phyloP scores from a whole-genome alignment of 2,113 vertebrate genomes.

The Lates calcarifer region DNA sequence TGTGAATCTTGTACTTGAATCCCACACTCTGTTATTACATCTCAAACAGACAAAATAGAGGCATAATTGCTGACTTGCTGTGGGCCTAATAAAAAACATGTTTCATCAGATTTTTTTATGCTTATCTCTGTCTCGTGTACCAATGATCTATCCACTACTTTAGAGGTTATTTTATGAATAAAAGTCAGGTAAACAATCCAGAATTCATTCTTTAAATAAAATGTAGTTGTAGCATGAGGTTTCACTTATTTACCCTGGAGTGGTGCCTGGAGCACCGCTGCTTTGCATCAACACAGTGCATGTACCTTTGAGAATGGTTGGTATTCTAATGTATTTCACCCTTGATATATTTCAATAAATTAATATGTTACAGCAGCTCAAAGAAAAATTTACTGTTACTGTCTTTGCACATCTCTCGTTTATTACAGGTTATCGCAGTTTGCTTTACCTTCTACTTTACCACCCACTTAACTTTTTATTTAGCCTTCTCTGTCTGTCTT shows the following conservation, averaged over 20 bases:
- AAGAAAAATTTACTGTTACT: background rate
- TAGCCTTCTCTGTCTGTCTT: background rate
- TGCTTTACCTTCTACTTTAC: background rate
- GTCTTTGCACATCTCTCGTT: background rate
- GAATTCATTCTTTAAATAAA: background rate
- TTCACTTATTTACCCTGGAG: constrained; percentile 11
- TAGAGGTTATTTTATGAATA: background rate
- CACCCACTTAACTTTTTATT: no score
- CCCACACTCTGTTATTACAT: background rate
- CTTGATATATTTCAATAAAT: constrained; percentile 6
- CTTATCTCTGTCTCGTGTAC: background rate
- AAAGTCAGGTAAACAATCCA: background rate
- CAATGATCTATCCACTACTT: background rate
- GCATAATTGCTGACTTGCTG: background rate
- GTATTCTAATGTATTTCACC: background rate
- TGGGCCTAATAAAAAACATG: background rate
- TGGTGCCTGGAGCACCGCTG: constrained; percentile 8
- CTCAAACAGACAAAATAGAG: background rate
- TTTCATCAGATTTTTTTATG: background rate
- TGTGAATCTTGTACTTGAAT: background rate
- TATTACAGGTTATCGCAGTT: background rate
- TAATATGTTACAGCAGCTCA: background rate
- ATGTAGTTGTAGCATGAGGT: background rate
- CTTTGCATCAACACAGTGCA: background rate
- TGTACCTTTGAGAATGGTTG: background rate